Evolutionary conservation across 2,888 invertebrate species (phyloP), one percentile per base, ranked within the genome.

Genomic region (Epirrita christyi): DNA sequence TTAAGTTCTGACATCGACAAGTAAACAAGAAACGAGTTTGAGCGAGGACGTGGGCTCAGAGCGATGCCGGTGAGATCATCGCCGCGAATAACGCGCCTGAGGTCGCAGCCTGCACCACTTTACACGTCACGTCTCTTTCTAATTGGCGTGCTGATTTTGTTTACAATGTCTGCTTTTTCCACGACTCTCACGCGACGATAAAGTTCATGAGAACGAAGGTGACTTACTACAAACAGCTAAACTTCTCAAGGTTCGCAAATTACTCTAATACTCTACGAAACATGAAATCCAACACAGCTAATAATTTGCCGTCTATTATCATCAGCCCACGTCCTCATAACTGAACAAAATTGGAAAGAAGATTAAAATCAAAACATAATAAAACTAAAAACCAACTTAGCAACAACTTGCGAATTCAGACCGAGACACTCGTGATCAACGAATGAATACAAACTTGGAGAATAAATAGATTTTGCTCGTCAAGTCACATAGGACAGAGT

Each of bases 21-120:
- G 88, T 90, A 88, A 90, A 91, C 88, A 91, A 82, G 80, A 90
- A 91, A 91, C 91, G 82, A 85, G 91, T 91, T 89, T 89, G 79
- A 80, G 72, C 75, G 74, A 90, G 90, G 90, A 89, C 90, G 90
- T 87, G 85, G 85, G 86, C 80, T 76, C 78, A 72, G 70, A 71
- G 59, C 79, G 58, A 34, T 36, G 58, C 40, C 37, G 86, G 78
- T 91, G 91, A 92, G 88, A 91, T 92, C 91, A 91, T 76, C 91
- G 86, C 85, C 75, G 78, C 78, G 80, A 87, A 87, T 92, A 90
- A 69, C 68, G 63, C 71, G 77, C 71, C 79, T 83, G 88, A 89
- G 91, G 89, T 85, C 88, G 85, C 75, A 80, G 83, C 80, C 81
- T 86, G 86, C 85, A 83, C 83, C 85, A 83, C 78, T 85, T 81